Base-by-base conservation (phyloP, 2,113 vertebrate species). In the Hippocampus guttulatus region DNA sequence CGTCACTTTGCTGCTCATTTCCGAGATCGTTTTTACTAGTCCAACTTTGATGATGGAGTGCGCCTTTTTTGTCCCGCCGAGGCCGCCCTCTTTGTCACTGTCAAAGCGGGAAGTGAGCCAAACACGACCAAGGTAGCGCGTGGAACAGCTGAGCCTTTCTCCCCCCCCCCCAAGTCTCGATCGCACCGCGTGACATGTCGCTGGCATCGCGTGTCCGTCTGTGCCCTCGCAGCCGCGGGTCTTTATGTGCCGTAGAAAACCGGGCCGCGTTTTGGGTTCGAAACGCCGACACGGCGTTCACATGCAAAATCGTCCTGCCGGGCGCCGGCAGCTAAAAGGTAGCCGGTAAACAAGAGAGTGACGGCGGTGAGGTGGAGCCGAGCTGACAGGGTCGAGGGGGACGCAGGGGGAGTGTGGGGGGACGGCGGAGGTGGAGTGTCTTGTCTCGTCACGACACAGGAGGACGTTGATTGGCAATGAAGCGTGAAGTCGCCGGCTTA, bases 401-500 rank as follows among this genome's bases (percentile, higher is more conserved):
- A 15, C 61, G 60, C 72, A 73, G 74, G 75, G 49, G 75, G 54
- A 33, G 63, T 63, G 74, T 75, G 30, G 75, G 51, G 71, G 71
- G 76, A 74, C 51, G 20, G 38, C 33, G 66, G 72, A 67, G 74
- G 74, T n/a, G 70, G 63, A 73, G 63, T 0, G 40, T 82, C 80
- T 79, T 64, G 64, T 83, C 33, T 38, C 33, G 33, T 7, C 33
- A 6, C 33, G 33, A 38, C 33, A 38, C 87, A 83, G 78, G 82
- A 87, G 81, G 87, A 87, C 81, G 81, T 86, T 85, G 84, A 85
- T 86, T 88, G 86, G 79, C 88, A 90, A 90, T 88, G 89, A 90
- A 85, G 86, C 86, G 73, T 87, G 83, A 90, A 90, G 88, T 79
- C 75, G 67, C 78, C 77, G 82, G 78, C 82, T 88, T 88, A 82